Evolutionary conservation across 2,113 vertebrate species (phyloP).

Genomic region (Chamaetylas fuelleborni): DNA sequence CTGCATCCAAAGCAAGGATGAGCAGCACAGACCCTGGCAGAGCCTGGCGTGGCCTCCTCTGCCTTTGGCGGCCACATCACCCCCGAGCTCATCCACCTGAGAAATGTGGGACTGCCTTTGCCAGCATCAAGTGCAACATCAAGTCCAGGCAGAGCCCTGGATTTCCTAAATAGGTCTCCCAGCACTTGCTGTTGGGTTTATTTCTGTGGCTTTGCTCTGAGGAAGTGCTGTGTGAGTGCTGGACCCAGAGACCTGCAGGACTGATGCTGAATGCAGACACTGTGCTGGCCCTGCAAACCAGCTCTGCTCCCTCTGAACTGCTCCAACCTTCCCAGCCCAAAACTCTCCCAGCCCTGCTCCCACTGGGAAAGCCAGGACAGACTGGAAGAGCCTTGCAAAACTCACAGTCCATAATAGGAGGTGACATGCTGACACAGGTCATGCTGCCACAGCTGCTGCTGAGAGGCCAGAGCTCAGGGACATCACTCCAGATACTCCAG

Average conservation of each 20-base stretch:
- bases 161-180: background rate
- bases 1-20: background rate
- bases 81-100: background rate
- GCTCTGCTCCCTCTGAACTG: background rate
- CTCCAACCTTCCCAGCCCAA: background rate
- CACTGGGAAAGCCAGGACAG: background rate
- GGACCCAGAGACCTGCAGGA: background rate
- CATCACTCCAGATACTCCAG: background rate
- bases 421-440: background rate
- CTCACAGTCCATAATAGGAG: background rate
- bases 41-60: background rate
- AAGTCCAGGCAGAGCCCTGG: background rate
- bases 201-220: background rate
- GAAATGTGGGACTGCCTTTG: background rate
- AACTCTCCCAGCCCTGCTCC: background rate
- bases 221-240: background rate
- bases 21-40: background rate
- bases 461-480: background rate
- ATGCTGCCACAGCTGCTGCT: background rate
- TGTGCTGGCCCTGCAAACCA: background rate
- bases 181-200: background rate
- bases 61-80: background rate
- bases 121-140: background rate
- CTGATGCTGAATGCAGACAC: background rate
- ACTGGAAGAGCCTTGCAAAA: background rate